Evolutionary conservation across 2,797 vertebrate species (phyloP), one percentile per base, ranked within the genome.

Genomic region (Sardinella longiceps): DNA sequence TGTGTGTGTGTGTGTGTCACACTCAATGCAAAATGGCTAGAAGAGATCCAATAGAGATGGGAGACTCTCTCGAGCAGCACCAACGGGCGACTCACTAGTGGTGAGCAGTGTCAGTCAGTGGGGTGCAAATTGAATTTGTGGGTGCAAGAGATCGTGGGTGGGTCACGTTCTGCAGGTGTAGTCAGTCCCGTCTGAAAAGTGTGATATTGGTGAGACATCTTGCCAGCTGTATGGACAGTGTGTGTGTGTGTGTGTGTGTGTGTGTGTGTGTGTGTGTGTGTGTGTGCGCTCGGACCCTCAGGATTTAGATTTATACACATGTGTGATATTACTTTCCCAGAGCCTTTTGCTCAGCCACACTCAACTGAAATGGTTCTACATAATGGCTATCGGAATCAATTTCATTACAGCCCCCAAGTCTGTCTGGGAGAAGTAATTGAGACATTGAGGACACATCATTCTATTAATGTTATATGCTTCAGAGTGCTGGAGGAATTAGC

Each of bases 181-280:
- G 77, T 14, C 46, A 85, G 37, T 12, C 30, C 43, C n/a, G 81
- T 63, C 81, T 45, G 25, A 43, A 82, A 90, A 74, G 84, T 90
- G 90, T 84, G 81, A 89, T 84, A 86, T 89, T 84, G 81, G 20
- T 83, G 87, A 82, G 90, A 70, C 85, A 85, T 89, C 82, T 87
- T 81, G 60, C 37, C 9, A 50, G 4, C n/a, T 58, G 50, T 86
- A 85, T 84, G 56, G 50, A 63, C 9, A 28, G 2, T 58, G 51
- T 56, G 80, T 28, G 82, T 7, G 56, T 14, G 30, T 30, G n/a
- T 56, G 51, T n/a, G 51, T 39, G 82, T 43, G 14, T 80, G 48
- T 80, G 82, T 82, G 63, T 83, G 81, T 53, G 63, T 56, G 50
- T 63, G 77, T 12, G 51, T 37, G 53, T 33, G 28, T 33, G 46